Percentiles rank a stretch among this genome's conserved stretches.
Evolutionary conservation across 2,797 vertebrate genomes (phyloP).

Genomic region (Anniella stebbinsi): DNA sequence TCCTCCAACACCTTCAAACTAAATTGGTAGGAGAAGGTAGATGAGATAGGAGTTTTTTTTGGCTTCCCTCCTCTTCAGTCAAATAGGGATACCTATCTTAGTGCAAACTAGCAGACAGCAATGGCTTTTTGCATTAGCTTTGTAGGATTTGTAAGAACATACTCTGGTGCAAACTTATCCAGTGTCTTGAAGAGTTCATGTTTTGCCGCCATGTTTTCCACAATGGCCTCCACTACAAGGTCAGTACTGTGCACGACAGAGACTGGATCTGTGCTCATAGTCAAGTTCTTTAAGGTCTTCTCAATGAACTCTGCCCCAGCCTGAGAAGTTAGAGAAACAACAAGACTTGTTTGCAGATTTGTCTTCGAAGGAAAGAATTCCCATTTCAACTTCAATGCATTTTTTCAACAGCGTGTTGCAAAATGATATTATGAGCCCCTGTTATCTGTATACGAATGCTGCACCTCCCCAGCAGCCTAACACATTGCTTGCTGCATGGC

Average conservation of each 20-base stretch:
- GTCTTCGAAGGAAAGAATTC: slow-evolving; percentile 1
- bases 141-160: slow-evolving; percentile 55
- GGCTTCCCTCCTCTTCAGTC: too few relatives aligned
- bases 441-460: fast-evolving
- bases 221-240: slow-evolving; percentile 95
- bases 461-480: neutral
- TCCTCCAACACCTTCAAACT: too few relatives aligned
- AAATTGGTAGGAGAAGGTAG: neutral
- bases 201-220: slow-evolving; percentile 93
- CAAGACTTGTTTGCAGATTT: slow-evolving; percentile 5
- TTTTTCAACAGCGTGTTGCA: neutral
- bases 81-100: slow-evolving; percentile 17
- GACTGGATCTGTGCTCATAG: slow-evolving; percentile 85
- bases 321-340: slow-evolving; percentile 75
- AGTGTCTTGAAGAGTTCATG: slow-evolving; percentile 89
- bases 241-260: slow-evolving; percentile 86
- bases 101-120: slow-evolving; percentile 34
- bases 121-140: neutral
- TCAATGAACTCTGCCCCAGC: slow-evolving; percentile 88
- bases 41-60: neutral
- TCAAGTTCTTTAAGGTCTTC: slow-evolving; percentile 88
- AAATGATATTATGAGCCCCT: neutral
- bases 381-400: neutral
- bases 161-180: slow-evolving; percentile 94
- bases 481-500: neutral